A percentile compares a stretch with the other conserved stretches of the same genome.
phyloP scores from a whole-genome alignment of 2,888 invertebrate species.

The Mongoloraphidia duomilia region DNA sequence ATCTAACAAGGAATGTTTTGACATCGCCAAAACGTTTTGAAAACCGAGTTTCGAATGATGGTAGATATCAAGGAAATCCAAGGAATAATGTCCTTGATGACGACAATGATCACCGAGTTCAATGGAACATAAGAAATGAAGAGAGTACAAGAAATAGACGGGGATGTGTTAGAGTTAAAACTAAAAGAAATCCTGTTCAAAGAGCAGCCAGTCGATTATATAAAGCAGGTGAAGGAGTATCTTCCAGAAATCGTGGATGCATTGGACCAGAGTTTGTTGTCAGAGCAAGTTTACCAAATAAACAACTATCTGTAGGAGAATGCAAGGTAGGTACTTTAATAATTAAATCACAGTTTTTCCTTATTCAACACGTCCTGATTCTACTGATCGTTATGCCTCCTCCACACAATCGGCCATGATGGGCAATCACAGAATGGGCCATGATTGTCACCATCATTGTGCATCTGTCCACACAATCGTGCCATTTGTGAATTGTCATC shows the following conservation, averaged over 20 bases:
- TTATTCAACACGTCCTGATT: neutral
- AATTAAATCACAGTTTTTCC: neutral
- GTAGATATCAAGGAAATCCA: neutral
- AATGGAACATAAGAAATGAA: neutral
- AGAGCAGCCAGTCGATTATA: conserved; percentile 58
- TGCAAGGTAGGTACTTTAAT: conserved; percentile 28
- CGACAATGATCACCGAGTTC: neutral
- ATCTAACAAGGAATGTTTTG: too few species aligned
- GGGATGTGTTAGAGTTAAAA: conserved; percentile 11
- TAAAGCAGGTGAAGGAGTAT: conserved; percentile 37
- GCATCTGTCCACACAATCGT: too few species aligned
- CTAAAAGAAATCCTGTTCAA: conserved; percentile 50
- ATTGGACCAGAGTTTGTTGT: conserved; percentile 64
- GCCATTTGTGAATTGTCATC: too few species aligned
- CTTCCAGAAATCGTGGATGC: conserved; percentile 20
- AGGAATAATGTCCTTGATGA: neutral
- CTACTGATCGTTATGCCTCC: too few species aligned
- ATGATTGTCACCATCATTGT: too few species aligned
- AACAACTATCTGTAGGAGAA: conserved; percentile 43
- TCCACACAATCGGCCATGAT: too few species aligned
- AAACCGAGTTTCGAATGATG: neutral
- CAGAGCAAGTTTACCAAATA: conserved; percentile 48
- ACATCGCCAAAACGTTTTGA: too few species aligned
- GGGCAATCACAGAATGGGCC: too few species aligned
- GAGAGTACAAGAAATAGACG: neutral